Conservation (phyloP, 2,113 vertebrate genomes). For the Chaetodon auriga region DNA sequence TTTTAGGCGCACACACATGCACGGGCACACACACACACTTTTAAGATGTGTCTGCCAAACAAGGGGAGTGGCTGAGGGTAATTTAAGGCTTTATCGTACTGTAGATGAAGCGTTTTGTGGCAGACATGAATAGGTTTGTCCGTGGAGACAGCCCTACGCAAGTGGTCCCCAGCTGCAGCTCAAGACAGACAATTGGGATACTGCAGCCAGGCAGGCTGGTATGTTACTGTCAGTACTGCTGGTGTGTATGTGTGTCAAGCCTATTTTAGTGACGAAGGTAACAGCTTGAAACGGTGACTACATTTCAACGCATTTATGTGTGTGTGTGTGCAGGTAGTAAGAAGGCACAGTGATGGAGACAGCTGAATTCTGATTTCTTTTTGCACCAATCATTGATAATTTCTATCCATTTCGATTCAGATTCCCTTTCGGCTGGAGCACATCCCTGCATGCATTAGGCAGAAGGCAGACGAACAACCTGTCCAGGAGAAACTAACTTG, state of each 20-base stretch:
- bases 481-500: constrained; percentile 7
- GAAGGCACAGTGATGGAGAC: constrained; percentile 30
- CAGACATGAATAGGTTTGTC: constrained; percentile 55
- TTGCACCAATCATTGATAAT: constrained; percentile 40
- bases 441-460: constrained; percentile 29
- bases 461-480: constrained; percentile 18
- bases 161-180: constrained; percentile 61
- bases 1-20: constrained; percentile 7
- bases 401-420: constrained; percentile 36
- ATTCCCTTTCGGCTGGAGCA: background rate
- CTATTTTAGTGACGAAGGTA: constrained; percentile 41
- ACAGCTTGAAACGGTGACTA: constrained; percentile 33
- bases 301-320: constrained; percentile 36
- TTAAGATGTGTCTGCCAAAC: constrained; percentile 55
- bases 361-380: constrained; percentile 53
- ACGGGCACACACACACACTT: background rate
- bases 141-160: constrained; percentile 42
- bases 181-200: constrained; percentile 53
- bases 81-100: constrained; percentile 71
- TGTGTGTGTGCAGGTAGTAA: constrained; percentile 18
- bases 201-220: constrained; percentile 29
- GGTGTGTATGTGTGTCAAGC: constrained; percentile 11
- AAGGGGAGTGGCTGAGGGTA: constrained; percentile 48
- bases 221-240: constrained; percentile 22
- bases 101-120: constrained; percentile 51